Evolutionary conservation across 2,797 vertebrate genomes (phyloP), one percentile per base, ranked within the genome.

Genomic region (Margarornis squamiger): DNA sequence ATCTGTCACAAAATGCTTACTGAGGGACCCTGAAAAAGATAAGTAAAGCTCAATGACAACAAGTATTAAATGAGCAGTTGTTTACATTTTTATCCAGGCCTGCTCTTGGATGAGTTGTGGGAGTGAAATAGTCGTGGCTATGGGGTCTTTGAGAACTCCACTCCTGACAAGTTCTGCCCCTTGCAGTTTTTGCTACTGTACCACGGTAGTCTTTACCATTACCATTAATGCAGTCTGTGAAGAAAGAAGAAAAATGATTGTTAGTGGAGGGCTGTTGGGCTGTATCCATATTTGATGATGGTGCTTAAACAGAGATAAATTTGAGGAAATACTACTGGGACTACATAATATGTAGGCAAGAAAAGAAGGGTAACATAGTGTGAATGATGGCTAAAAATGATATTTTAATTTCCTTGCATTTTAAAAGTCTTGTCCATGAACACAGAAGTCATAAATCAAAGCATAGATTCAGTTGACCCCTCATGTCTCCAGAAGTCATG

Each of bases 121-220:
- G 98, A 55, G 98, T 99, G 97, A 99, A 99, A 88, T 97, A 98
- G 30, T 30, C 94, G 2, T 99, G 99, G 12, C 2, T 32, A 30
- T 99, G 99, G 26, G 99, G 99, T 17, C 6, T 97, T 95, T 99
- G 99, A 32, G 98, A 97, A 7, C 92, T 97, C 99, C 99, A 99
- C 4, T 93, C 98, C 97, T 99, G 99, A 94, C 99, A 99, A 7
- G 97, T 98, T 32, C 98, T 98, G 1, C 98, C 99, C 1, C 75
- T 39, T 3, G 48, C 39, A 3, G 99, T 99, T 91, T 96, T 98
- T 21, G 99, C 98, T 49, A 95, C 97, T 9, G 97, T 97, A 61
- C 99, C 99, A 29, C 98, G 97, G 87, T 99, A 99, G 1, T 95
- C 93, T 12, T 29, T 95, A 23, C 99, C 99, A 4, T 75, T 98